These are phyloP conservation scores for Melinopterus prodromus DNA, from an alignment of 2,888 invertebrate genomes.

Conservation along the genomic window DNA sequence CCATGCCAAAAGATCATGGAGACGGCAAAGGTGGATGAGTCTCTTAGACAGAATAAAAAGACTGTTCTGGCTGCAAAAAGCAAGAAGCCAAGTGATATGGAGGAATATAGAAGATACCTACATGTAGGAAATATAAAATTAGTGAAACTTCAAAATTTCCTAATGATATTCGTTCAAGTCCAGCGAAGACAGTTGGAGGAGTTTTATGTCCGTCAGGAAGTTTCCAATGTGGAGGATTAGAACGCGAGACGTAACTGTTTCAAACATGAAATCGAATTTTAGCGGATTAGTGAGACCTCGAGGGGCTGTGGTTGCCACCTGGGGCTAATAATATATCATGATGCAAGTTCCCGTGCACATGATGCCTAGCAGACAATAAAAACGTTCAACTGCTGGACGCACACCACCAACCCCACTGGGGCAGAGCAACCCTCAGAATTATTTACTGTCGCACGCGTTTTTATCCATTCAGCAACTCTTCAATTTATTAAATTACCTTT, in stretches of 20 bases:
- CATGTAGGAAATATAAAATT: no score
- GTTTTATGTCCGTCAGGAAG: not conserved
- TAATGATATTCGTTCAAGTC: not conserved
- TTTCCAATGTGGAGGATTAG: not conserved
- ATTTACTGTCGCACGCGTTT: not conserved
- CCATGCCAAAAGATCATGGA: no score
- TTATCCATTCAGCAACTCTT: not conserved
- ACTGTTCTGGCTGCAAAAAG: no score
- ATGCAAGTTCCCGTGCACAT: constrained; percentile 27
- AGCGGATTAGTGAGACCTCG: constrained; percentile 45
- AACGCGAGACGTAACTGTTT: constrained; percentile 36
- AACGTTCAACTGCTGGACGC: not conserved
- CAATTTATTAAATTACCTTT: no score
- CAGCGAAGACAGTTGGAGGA: not conserved
- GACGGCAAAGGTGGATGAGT: no score
- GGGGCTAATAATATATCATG: constrained; percentile 49
- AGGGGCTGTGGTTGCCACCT: constrained; percentile 44
- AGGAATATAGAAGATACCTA: no score
- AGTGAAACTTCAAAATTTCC: no score
- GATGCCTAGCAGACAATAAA: not conserved
- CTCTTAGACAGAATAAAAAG: no score
- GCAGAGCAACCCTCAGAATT: not conserved
- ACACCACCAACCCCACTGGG: not conserved
- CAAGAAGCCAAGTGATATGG: no score
- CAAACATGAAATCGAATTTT: constrained; percentile 47